Percentiles rank a stretch among this genome's conserved stretches.
phyloP scores from a whole-genome alignment of 2,113 vertebrate species.

The Salminus brasiliensis region DNA sequence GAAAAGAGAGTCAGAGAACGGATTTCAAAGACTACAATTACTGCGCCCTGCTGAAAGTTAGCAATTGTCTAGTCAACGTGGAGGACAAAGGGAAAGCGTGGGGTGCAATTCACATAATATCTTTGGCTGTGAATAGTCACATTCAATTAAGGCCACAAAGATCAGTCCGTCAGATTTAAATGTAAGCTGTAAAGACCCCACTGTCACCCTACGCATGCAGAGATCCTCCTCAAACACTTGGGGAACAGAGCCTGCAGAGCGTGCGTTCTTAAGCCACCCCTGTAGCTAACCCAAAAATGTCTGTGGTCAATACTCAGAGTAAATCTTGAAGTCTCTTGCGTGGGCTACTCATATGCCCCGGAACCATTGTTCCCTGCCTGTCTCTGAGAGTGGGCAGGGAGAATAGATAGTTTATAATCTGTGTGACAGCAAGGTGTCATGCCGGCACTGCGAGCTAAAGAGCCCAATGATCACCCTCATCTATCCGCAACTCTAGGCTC shows the following conservation, averaged over 20 bases:
- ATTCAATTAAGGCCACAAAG: neutral
- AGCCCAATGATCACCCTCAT: conserved; percentile 38
- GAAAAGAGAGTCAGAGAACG: conserved; percentile 21
- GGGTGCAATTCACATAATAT: conserved; percentile 16
- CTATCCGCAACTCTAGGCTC: conserved; percentile 16
- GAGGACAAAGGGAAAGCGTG: conserved; percentile 9
- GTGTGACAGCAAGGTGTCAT: conserved; percentile 41
- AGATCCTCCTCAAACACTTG: neutral
- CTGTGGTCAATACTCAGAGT: neutral
- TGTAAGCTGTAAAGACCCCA: neutral
- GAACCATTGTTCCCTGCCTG: conserved; percentile 19
- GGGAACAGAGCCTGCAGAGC: neutral
- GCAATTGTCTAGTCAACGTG: conserved; percentile 41
- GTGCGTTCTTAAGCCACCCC: neutral
- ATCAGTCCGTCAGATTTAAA: conserved; percentile 2
- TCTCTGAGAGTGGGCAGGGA: conserved; percentile 25
- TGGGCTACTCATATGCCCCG: neutral
- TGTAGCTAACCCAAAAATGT: neutral
- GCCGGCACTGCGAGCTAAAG: conserved; percentile 23
- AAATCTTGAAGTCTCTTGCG: neutral
- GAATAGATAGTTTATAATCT: conserved; percentile 45
- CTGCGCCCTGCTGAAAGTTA: conserved; percentile 20
- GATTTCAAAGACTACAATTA: conserved; percentile 50
- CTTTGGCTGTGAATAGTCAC: conserved; percentile 15
- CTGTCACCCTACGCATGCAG: neutral